Base-by-base conservation (phyloP, 2,113 vertebrate genomes). In the Tiliqua scincoides region DNA sequence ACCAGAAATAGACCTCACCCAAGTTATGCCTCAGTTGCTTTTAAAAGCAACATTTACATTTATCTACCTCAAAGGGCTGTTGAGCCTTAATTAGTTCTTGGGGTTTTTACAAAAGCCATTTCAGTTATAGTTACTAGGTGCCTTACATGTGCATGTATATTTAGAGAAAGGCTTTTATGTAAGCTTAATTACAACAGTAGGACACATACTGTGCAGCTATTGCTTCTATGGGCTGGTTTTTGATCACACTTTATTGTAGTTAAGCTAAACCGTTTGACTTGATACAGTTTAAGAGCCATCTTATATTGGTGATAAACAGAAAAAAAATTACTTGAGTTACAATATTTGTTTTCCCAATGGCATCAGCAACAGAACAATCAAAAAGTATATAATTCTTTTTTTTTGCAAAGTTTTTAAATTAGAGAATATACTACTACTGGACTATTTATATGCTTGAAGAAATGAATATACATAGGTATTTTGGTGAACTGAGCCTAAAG, bases 151-250 rank as follows among this genome's bases (percentile, higher is more conserved):
- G 57, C 59, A 62, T 63, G 37, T 18, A 62, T 84, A 62, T 74
- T 74, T 84, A 63, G 82, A 70, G 20, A 12, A 82, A 62, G 27
- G 8, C 27, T 83, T 84, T 84, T 43, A 62, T 82, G 59, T 3
- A 15, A 88, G 89, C 89, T n/a, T 92, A 94, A 94, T 94, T 89
- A 90, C n/a, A 89, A 85, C 83, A 90, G 73, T 76, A 86, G 91
- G 89, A 73, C 87, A 90, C 86, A 73, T 76, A 88, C 88, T 84
- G 77, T 43, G 37, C 79, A 27, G 35, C 70, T 37, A 14, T 80
- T 92, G 87, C 70, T 90, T 91, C 78, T 91, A 93, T 93, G 79
- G 91, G 35, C 57, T 61, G 72, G 70, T 80, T 81, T 89, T 89
- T 80, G 32, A 92, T 89, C 82, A 85, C 71, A 35, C 23, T 77